Percentiles rank a stretch among this genome's conserved stretches.
These are phyloP conservation scores for Callosobruchus maculatus DNA, from an alignment of 2,888 invertebrate species.

Conservation along the genomic window DNA sequence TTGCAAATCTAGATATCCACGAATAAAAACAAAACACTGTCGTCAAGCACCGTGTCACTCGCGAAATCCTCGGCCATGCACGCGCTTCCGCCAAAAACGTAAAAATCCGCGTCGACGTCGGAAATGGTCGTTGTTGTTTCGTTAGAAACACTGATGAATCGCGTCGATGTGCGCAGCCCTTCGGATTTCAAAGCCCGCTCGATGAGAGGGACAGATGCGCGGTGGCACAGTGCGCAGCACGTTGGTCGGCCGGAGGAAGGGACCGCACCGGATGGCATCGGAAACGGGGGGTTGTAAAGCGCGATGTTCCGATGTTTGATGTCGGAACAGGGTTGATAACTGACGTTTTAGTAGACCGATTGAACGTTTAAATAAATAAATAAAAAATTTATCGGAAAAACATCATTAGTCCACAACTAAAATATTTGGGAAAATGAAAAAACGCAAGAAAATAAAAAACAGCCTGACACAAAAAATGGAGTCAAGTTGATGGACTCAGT, in stretches of 20 bases:
- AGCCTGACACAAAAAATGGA: no score
- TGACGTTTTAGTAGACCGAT: no score
- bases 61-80: neutral
- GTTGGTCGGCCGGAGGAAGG: neutral
- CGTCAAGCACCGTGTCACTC: neutral
- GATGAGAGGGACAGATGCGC: slow-evolving; percentile 2
- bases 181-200: slow-evolving; percentile 2
- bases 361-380: no score
- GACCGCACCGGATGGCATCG: neutral
- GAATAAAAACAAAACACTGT: neutral
- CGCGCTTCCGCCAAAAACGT: neutral
- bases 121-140: neutral
- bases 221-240: neutral
- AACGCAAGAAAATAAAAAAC: no score
- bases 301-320: neutral
- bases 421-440: no score
- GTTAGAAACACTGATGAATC: slow-evolving; percentile 1
- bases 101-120: neutral
- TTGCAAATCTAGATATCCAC: neutral
- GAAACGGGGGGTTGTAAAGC: neutral
- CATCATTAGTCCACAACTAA: no score
- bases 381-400: no score
- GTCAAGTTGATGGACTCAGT: no score
- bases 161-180: neutral
- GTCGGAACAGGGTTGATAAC: no score